Conservation (phyloP, 2,113 vertebrate species). For the Upupa epops region DNA sequence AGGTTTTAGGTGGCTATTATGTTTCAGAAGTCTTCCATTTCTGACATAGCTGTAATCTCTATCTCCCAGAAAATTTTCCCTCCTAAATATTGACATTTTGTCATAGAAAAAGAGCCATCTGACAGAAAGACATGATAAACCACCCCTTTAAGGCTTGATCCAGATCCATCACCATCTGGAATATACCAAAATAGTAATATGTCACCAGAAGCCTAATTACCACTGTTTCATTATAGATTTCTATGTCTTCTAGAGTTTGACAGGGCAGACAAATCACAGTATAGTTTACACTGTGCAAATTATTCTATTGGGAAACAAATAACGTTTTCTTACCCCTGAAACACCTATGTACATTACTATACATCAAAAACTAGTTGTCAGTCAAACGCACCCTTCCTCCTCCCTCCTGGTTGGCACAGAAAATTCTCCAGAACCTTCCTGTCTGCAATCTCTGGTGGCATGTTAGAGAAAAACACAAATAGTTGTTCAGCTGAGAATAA, state of each 20-base stretch:
- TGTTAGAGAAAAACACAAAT: background rate
- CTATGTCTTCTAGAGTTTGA: background rate
- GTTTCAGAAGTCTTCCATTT: background rate
- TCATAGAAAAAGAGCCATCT: background rate
- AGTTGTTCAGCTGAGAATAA: conserved; percentile 37
- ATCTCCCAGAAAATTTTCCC: background rate
- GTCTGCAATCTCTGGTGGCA: background rate
- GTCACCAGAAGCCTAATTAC: background rate
- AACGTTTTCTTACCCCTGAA: background rate
- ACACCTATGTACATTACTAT: background rate
- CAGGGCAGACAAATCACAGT: background rate
- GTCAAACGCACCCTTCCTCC: background rate
- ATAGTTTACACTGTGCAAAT: background rate
- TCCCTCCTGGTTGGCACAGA: background rate
- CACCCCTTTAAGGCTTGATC: background rate
- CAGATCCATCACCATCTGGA: background rate
- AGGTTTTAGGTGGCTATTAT: background rate
- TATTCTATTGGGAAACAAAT: conserved; percentile 1
- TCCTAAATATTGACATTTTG: background rate
- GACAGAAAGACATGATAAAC: background rate
- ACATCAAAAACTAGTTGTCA: background rate
- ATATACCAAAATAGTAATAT: background rate
- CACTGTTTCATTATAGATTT: conserved; percentile 13
- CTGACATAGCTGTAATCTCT: background rate
- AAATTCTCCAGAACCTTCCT: background rate